Conservation (phyloP, 2,888 invertebrate species). For the Antitype chi region DNA sequence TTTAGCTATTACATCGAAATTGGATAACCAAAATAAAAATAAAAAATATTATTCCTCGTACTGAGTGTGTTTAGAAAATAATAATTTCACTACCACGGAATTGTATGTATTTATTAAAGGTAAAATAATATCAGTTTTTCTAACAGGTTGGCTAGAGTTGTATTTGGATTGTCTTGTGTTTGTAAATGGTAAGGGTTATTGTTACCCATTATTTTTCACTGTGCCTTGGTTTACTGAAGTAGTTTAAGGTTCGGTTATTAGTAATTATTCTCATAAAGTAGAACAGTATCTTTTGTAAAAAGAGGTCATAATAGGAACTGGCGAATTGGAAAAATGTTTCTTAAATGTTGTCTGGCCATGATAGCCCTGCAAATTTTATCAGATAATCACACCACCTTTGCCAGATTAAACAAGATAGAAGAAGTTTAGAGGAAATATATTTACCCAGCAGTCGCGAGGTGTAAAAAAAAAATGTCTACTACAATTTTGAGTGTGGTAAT, state of each 20-base stretch:
- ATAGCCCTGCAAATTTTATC: background rate
- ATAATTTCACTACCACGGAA: background rate
- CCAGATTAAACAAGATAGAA: background rate
- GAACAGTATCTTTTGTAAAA: background rate
- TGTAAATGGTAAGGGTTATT: background rate
- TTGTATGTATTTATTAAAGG: background rate
- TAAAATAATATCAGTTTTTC: background rate
- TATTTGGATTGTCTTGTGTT: background rate
- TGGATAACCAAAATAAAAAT: background rate
- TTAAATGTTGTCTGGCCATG: background rate
- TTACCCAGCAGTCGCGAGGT: too few relatives aligned
- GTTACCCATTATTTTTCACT: background rate
- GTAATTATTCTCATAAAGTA: background rate
- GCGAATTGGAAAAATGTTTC: background rate
- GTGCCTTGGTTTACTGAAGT: background rate
- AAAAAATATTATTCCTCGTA: background rate
- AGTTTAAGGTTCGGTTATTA: background rate
- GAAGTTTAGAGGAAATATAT: background rate
- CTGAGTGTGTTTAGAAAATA: background rate
- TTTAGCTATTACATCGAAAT: background rate
- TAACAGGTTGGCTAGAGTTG: background rate
- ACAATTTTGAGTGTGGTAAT: slow-evolving; percentile 13
- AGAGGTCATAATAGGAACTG: background rate
- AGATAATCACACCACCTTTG: background rate
- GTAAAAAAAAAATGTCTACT: background rate